phyloP scores from a whole-genome alignment of 2,888 invertebrate genomes.

The Trichacis sp. region DNA sequence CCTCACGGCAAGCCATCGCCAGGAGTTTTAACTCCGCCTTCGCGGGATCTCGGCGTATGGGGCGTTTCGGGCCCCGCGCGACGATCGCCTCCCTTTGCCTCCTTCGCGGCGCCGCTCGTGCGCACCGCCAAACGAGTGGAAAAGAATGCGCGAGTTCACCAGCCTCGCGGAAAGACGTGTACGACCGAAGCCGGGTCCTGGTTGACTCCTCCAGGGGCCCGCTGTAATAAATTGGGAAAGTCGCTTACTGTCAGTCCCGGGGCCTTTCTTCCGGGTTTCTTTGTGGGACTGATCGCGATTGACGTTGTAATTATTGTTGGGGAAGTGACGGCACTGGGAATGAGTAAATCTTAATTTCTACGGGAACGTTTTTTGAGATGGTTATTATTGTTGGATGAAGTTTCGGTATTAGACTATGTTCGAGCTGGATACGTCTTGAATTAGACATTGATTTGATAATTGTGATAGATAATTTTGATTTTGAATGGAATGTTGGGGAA shows the following conservation, averaged over 20 bases:
- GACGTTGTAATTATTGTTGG: not conserved
- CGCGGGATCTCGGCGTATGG: constrained; percentile 55
- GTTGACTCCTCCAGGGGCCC: constrained; percentile 2
- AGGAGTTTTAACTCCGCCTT: constrained; percentile 57
- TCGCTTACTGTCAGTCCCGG: constrained; percentile 3
- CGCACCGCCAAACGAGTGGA: constrained; percentile 34
- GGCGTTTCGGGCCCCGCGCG: constrained; percentile 49
- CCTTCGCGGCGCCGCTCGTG: too few relatives aligned
- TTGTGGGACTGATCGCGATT: not conserved
- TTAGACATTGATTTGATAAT: too few relatives aligned
- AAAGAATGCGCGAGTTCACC: constrained; percentile 33
- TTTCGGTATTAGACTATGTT: too few relatives aligned
- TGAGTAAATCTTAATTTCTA: too few relatives aligned
- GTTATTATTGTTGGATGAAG: too few relatives aligned
- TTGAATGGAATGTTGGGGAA: too few relatives aligned
- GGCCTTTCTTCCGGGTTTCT: not conserved
- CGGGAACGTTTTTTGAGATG: too few relatives aligned
- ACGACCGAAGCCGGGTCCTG: constrained; percentile 11
- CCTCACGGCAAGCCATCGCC: constrained; percentile 45
- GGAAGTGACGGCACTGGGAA: too few relatives aligned
- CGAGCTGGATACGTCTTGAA: too few relatives aligned
- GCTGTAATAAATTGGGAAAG: constrained; percentile 6
- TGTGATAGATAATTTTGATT: too few relatives aligned
- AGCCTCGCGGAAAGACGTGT: too few relatives aligned
- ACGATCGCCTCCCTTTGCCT: constrained; percentile 38